Evolutionary conservation across 2,888 invertebrate genomes (phyloP).

Genomic region (Alloplasta piceator): DNA sequence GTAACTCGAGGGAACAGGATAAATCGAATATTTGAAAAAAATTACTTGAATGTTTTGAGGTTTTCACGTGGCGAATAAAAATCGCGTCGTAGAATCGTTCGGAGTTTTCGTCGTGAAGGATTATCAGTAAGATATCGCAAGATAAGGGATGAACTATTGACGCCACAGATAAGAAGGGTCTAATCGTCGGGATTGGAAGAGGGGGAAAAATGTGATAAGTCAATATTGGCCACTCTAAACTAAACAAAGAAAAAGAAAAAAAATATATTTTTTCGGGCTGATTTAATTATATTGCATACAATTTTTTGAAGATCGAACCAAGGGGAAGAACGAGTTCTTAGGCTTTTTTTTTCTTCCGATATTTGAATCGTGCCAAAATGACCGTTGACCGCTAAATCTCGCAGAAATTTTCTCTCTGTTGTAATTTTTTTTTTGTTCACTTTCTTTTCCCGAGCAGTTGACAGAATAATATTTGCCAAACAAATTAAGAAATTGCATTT

Average conservation of each 20-base stretch:
- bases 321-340: constrained; percentile 12
- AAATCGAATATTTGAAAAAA: neutral
- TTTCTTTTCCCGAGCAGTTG: too few species aligned
- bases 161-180: neutral
- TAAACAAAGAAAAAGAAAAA: constrained; percentile 14
- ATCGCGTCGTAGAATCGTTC: neutral
- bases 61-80: neutral
- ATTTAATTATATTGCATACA: neutral
- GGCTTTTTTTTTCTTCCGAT: constrained; percentile 13
- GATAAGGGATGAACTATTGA: constrained; percentile 5
- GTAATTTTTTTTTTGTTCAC: neutral
- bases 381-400: constrained; percentile 27
- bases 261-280: neutral
- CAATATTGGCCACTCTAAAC: neutral
- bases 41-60: neutral
- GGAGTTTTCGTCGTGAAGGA: constrained; percentile 6
- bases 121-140: neutral
- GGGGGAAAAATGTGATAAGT: constrained; percentile 31
- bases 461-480: too few species aligned
- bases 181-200: constrained; percentile 2
- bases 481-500: too few species aligned
- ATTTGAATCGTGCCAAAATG: constrained; percentile 47
- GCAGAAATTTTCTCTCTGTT: neutral
- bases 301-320: neutral
- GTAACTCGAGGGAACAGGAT: neutral